Evolutionary conservation across 2,797 vertebrate species (phyloP), one percentile per base, ranked within the genome.

Genomic region (Remorina albescens): DNA sequence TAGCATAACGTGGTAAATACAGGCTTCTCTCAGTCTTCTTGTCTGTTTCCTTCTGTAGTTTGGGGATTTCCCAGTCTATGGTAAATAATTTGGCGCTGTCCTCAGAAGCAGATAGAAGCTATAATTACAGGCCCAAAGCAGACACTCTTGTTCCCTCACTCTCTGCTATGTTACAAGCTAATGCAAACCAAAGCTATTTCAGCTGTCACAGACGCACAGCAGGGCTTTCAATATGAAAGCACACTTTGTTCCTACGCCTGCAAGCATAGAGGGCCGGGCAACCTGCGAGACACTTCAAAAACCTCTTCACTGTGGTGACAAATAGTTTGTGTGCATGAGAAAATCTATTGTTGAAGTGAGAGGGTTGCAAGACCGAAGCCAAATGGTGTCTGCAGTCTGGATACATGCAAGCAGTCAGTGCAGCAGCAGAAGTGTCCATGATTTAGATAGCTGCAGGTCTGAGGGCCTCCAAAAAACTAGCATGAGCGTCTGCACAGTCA

Each of bases 161-260:
- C 74, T 59, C 62, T 79, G 70, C 86, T 80, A 59, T 11, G 70
- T 81, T 70, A 80, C 67, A 11, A 64, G 36, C 61, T 82, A 82
- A 89, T 68, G 77, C 62, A 74, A 88, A 80, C 70, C 71, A 65
- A 58, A 73, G 26, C 47, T 46, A 4, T 71, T 42, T 34, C 34
- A 68, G 71, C 51, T 53, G 61, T 75, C 62, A 62, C 60, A 72
- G 28, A 76, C 42, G 25, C 74, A 60, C 19, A 10, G 64, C 28
- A 5, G 1, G 41, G 71, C 64, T 71, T 64, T 26, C 19, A 79
- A 72, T 66, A 26, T 86, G 74, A 92, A 86, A 36, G 63, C 54
- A 9, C 25, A 53, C 87, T 89, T 92, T 92, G 88, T 90, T 91
- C 60, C 61, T 67, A 67, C 44, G 63, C 74, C 80, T 82, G 67